Conservation (phyloP, 2,797 vertebrate species). For the Miichthys miiuy region DNA sequence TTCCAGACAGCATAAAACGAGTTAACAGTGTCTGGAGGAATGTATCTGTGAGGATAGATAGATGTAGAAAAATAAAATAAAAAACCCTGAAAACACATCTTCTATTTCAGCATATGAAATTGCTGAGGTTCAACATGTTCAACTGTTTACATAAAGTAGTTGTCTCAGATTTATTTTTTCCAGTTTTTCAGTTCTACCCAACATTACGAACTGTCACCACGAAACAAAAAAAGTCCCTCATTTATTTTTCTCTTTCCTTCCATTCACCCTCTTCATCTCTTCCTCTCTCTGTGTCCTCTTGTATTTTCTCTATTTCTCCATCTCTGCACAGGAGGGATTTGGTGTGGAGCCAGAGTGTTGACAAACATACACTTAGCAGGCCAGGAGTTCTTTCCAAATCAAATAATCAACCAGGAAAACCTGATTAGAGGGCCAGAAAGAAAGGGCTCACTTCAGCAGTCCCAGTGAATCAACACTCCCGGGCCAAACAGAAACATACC, state of each 20-base stretch:
- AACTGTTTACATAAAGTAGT: background rate
- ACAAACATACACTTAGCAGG: slow-evolving; percentile 64
- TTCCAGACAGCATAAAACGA: slow-evolving; percentile 74
- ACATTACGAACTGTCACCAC: background rate
- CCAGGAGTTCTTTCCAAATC: slow-evolving; percentile 65
- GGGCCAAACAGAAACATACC: slow-evolving; percentile 54
- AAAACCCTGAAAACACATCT: background rate
- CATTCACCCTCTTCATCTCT: slow-evolving; percentile 21
- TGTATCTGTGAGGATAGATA: slow-evolving; percentile 53
- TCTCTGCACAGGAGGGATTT: slow-evolving; percentile 38
- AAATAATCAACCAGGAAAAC: slow-evolving; percentile 72
- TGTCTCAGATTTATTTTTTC: slow-evolving; percentile 1
- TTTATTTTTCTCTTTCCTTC: slow-evolving; percentile 25
- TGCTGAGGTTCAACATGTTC: slow-evolving; percentile 7
- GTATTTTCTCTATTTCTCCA: slow-evolving; percentile 16
- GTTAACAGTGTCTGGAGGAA: slow-evolving; percentile 68
- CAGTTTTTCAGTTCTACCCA: slow-evolving; percentile 9
- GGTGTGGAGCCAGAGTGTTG: slow-evolving; percentile 58
- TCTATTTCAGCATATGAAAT: background rate
- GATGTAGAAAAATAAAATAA: slow-evolving; percentile 20
- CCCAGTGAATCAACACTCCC: slow-evolving; percentile 53
- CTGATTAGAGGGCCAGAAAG: slow-evolving; percentile 63
- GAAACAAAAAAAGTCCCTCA: slow-evolving; percentile 14
- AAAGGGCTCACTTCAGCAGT: slow-evolving; percentile 59
- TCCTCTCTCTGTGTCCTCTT: slow-evolving; percentile 15